A percentile compares a stretch with the other conserved stretches of the same genome.
These are phyloP conservation scores for Melozone crissalis DNA, from an alignment of 2,113 vertebrate species.

Conservation along the genomic window DNA sequence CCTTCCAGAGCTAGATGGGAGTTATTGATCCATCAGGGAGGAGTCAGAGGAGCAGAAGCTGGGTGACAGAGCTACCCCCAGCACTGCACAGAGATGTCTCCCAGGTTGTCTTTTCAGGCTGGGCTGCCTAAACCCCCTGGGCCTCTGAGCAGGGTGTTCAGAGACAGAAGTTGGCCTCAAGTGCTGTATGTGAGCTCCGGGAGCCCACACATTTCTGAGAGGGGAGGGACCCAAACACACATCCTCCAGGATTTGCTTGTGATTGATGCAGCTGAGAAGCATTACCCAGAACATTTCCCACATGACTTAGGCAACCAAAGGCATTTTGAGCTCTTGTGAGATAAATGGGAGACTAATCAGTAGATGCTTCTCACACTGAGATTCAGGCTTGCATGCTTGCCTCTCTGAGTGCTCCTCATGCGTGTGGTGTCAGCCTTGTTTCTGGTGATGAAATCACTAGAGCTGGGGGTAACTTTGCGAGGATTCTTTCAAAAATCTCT, in stretches of 20 bases:
- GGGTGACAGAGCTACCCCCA: not conserved
- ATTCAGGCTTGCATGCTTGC: not conserved
- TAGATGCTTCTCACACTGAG: conserved; percentile 34
- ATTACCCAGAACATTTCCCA: conserved; percentile 40
- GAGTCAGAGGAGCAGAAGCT: not conserved
- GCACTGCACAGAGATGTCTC: not conserved
- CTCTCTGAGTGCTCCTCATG: not conserved
- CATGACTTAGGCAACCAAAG: conserved; percentile 43
- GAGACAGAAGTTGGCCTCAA: not conserved
- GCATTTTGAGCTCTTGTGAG: not conserved
- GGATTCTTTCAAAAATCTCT: conserved; percentile 22
- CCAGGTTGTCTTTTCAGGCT: not conserved
- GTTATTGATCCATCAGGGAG: not conserved
- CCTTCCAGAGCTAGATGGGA: not conserved
- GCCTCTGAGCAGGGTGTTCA: not conserved
- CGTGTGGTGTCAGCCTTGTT: not conserved
- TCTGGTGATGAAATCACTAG: conserved; percentile 8
- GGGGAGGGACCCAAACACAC: not conserved
- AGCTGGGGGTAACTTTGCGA: not conserved
- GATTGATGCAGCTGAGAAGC: conserved; percentile 30
- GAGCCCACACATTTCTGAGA: conserved; percentile 1
- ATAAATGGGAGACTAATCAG: conserved; percentile 13
- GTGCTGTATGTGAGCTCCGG: accelerated
- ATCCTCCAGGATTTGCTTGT: conserved; percentile 29
- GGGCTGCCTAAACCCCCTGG: not conserved